Percentiles rank a stretch among this genome's conserved stretches.
These are phyloP conservation scores for Hylomyscus alleni DNA, from an alignment of 2,797 vertebrate genomes.

Conservation along the genomic window DNA sequence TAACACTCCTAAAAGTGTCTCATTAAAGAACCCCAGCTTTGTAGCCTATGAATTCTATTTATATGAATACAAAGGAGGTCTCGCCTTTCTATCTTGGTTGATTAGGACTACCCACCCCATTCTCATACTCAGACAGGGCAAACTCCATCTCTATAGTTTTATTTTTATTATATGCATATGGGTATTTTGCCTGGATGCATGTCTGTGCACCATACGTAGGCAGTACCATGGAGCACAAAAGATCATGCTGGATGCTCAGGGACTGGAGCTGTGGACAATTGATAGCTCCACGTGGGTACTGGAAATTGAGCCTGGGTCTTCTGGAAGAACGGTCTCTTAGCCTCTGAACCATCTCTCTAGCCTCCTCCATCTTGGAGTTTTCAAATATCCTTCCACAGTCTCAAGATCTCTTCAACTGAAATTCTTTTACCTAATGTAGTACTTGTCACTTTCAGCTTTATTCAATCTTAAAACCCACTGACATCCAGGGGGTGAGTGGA, in stretches of 20 bases:
- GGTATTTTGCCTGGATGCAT: neutral
- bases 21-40: neutral
- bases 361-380: neutral
- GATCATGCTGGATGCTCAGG: neutral
- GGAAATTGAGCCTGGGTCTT: neutral
- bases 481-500: neutral
- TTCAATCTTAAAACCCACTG: neutral
- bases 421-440: neutral
- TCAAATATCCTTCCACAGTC: neutral
- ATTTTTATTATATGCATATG: neutral
- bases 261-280: neutral
- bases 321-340: neutral
- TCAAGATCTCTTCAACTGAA: neutral
- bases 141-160: neutral
- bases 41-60: neutral
- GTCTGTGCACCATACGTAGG: neutral
- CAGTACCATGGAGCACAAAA: neutral
- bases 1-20: neutral
- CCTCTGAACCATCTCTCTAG: neutral
- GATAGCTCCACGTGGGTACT: neutral
- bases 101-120: neutral
- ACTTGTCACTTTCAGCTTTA: neutral
- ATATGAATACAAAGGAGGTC: constrained; percentile 4
- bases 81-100: neutral
- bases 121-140: neutral